Percentiles rank a stretch among this genome's conserved stretches.
phyloP scores from a whole-genome alignment of 2,888 invertebrate species.

The Rotaria macrura region DNA sequence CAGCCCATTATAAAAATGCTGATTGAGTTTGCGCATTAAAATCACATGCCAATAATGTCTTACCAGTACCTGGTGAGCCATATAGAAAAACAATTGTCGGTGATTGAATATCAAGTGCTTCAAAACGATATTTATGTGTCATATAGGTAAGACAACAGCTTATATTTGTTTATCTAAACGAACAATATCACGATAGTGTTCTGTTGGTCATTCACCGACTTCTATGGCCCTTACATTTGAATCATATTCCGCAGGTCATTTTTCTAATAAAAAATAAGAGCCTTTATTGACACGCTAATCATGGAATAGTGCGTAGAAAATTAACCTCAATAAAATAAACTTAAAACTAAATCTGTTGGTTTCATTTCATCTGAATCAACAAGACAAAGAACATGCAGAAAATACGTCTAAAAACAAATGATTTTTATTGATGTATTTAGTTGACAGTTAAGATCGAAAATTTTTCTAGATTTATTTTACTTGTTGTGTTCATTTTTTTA shows the following conservation, averaged over 20 bases:
- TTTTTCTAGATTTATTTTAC: conserved; percentile 50
- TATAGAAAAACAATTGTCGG: conserved; percentile 82
- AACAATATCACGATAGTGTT: conserved; percentile 98
- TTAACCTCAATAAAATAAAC: conserved; percentile 32
- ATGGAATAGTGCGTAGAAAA: conserved; percentile 22
- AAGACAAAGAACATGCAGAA: conserved; percentile 91
- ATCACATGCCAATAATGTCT: conserved; percentile 87
- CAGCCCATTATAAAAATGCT: conserved; percentile 92
- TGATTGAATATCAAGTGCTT: conserved; percentile 92
- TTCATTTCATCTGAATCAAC: conserved; percentile 94
- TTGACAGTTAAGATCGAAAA: too few relatives aligned
- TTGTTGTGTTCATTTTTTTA: conserved; percentile 88
- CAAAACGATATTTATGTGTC: conserved; percentile 94
- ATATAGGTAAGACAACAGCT: conserved; percentile 95
- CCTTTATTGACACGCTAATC: conserved; percentile 60
- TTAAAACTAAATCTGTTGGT: conserved; percentile 68
- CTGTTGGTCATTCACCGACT: conserved; percentile 95
- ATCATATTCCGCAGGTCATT: conserved; percentile 84
- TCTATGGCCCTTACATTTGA: conserved; percentile 97
- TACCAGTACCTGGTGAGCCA: conserved; percentile 85
- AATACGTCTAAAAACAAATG: conserved; percentile 67
- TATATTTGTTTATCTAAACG: conserved; percentile 96
- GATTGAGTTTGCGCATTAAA: conserved; percentile 99
- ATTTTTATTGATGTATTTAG: too few relatives aligned
- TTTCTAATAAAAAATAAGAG: conserved; percentile 92